Conservation (phyloP, 2,797 vertebrate genomes). For the Percopsis omiscomaycus region DNA sequence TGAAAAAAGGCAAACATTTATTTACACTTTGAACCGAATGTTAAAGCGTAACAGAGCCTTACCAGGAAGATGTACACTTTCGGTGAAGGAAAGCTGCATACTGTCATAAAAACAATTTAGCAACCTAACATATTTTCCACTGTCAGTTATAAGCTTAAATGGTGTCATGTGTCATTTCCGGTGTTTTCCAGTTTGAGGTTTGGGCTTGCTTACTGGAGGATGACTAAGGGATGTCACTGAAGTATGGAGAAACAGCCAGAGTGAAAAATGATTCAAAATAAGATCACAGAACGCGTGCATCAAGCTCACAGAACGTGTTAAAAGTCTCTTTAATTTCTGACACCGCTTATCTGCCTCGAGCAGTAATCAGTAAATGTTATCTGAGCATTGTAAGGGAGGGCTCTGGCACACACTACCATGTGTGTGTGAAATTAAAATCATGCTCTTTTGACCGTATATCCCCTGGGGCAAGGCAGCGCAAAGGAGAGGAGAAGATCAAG, state of each 20-base stretch:
- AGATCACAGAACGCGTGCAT: constrained; percentile 7
- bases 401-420: constrained; percentile 23
- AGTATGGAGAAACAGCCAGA: not conserved
- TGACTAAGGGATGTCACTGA: not conserved
- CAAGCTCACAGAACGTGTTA: constrained; percentile 14
- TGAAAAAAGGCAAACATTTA: constrained; percentile 65
- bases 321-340: constrained; percentile 44
- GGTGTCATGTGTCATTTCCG: constrained; percentile 2
- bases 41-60: constrained; percentile 30
- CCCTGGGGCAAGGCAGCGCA: not conserved
- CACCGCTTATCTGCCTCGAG: constrained; percentile 52
- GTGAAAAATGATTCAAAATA: constrained; percentile 27
- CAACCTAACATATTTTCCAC: constrained; percentile 3
- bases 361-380: constrained; percentile 55
- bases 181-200: constrained; percentile 6
- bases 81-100: constrained; percentile 17
- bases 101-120: constrained; percentile 15
- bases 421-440: constrained; percentile 50
- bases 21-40: constrained; percentile 56
- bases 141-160: not conserved
- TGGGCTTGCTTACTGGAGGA: not conserved
- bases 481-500: constrained; percentile 35
- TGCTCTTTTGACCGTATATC: constrained; percentile 48
- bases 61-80: constrained; percentile 9
- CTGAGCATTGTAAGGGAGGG: constrained; percentile 45